Evolutionary conservation across 2,888 invertebrate species (phyloP).

Genomic region (Drosophila anceps): DNA sequence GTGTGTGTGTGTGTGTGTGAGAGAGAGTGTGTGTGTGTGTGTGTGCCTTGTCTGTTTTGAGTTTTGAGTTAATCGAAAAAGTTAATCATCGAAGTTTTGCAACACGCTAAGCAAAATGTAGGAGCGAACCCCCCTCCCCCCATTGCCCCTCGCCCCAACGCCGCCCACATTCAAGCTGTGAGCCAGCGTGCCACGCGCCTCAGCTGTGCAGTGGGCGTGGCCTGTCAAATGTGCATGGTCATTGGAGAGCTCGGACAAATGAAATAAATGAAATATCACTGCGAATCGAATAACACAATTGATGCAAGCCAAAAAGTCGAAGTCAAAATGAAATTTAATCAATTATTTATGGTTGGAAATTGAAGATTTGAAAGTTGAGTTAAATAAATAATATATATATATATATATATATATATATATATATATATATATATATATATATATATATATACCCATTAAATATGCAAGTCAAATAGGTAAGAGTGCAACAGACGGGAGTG

Average conservation of each 20-base stretch:
- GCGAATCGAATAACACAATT: conserved; percentile 3
- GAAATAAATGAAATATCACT: conserved; percentile 18
- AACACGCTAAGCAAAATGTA: conserved; percentile 59
- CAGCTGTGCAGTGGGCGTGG: conserved; percentile 1
- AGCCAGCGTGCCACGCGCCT: conserved; percentile 5
- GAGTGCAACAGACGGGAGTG: neutral
- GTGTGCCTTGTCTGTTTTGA: conserved; percentile 64
- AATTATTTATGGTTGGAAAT: neutral
- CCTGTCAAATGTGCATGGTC: conserved; percentile 31
- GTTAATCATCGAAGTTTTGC: conserved; percentile 81
- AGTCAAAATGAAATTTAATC: neutral
- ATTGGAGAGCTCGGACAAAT: conserved; percentile 19
- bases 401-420: neutral
- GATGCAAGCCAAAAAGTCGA: neutral
- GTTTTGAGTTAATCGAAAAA: conserved; percentile 79
- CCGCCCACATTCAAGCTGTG: neutral
- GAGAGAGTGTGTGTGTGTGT: conserved; percentile 19
- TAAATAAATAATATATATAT: neutral
- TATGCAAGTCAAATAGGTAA: no score
- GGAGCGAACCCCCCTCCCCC: conserved; percentile 18
- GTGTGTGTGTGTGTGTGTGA: conserved; percentile 20
- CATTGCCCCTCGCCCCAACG: neutral
- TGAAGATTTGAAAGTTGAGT: neutral
- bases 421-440: no score
- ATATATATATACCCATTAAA: no score